These are phyloP conservation scores for Chlamydotis undulata DNA, from an alignment of 2,113 vertebrate species.

Conservation along the genomic window DNA sequence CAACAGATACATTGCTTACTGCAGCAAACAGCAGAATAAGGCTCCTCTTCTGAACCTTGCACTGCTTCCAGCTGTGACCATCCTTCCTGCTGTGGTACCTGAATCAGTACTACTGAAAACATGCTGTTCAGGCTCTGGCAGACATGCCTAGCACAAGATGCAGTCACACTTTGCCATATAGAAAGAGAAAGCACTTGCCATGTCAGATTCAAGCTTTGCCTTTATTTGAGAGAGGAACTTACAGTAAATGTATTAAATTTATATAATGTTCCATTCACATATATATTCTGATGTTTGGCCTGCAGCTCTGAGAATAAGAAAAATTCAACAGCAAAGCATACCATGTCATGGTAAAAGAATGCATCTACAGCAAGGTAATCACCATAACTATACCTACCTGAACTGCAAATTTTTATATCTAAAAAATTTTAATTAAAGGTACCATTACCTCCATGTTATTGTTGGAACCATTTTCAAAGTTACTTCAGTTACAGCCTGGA, in stretches of 20 bases:
- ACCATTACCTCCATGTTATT: neutral
- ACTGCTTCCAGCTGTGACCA: neutral
- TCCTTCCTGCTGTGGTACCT: neutral
- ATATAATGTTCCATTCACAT: neutral
- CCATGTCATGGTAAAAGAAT: neutral
- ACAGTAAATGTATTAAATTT: neutral
- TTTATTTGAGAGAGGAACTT: neutral
- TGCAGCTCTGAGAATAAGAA: neutral
- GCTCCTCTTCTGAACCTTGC: neutral
- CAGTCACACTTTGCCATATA: neutral
- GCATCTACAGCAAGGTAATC: neutral
- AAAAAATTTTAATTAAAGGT: neutral
- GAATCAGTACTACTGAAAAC: neutral
- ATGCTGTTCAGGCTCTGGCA: neutral
- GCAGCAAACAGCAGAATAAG: neutral
- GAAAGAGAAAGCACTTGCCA: neutral
- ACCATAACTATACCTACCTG: neutral
- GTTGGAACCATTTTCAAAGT: neutral
- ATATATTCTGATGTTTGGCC: neutral
- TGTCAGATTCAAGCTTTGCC: neutral
- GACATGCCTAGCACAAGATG: neutral
- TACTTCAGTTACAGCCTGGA: neutral
- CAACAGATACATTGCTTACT: neutral
- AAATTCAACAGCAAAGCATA: neutral
- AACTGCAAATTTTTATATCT: neutral